Percentiles rank a stretch among this genome's conserved stretches.
phyloP scores from a whole-genome alignment of 2,888 invertebrate species.

The Myopa tessellatipennis region DNA sequence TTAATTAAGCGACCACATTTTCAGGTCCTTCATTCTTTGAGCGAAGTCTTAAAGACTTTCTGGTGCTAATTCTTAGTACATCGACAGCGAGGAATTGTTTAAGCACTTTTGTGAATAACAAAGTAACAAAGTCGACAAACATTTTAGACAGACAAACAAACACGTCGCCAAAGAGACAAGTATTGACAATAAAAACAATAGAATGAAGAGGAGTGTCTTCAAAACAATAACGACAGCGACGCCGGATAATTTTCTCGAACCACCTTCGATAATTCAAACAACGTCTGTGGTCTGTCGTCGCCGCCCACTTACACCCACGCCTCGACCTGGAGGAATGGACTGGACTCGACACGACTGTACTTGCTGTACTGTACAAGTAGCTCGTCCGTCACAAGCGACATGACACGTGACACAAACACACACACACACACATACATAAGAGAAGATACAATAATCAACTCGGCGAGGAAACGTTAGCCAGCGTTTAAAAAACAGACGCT shows the following conservation, averaged over 20 bases:
- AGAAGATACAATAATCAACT: not conserved
- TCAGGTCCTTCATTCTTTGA: no score
- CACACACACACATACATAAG: not conserved
- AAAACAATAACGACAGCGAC: not conserved
- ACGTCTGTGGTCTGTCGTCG: not conserved
- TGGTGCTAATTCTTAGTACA: no score
- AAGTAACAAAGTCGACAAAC: not conserved
- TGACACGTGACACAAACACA: conserved; percentile 32
- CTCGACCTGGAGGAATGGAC: not conserved
- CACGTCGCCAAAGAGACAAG: not conserved
- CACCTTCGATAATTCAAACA: not conserved
- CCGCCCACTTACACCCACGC: not conserved
- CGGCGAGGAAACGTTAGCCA: not conserved
- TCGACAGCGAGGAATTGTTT: not conserved
- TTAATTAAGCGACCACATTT: no score
- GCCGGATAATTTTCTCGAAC: not conserved
- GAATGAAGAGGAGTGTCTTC: not conserved
- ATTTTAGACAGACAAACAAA: not conserved
- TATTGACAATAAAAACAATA: conserved; percentile 6
- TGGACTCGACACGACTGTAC: not conserved
- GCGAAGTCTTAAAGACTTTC: no score
- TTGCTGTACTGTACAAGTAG: not conserved
- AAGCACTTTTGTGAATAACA: not conserved
- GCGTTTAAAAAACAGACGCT: not conserved
- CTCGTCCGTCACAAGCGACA: conserved; percentile 17